Evolutionary conservation across 2,797 vertebrate genomes (phyloP), one percentile per base, ranked within the genome.

Genomic region (Amblyraja radiata): DNA sequence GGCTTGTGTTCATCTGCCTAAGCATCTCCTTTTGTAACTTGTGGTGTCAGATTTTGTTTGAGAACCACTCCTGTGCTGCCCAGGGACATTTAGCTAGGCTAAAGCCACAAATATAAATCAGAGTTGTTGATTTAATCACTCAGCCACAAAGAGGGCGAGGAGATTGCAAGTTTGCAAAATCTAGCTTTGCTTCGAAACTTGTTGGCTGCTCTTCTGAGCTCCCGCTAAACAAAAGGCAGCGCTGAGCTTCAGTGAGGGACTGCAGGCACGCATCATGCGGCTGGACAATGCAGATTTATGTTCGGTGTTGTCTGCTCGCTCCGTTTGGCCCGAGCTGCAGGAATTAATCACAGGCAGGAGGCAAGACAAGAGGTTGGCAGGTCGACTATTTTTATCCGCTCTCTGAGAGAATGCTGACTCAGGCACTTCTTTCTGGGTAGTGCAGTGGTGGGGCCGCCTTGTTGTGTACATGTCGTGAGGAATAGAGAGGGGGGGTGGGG

Each of bases 271-370:
- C 65, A 36, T 88, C 84, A 68, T 14, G 68, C 65, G 61, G 36
- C 61, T 68, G 61, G n/a, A 88, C 84, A 88, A 88, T 61, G 84
- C 61, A 68, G 84, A 36, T 88, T 88, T 88, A 63, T 88, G 63
- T 88, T 88, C 63, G 68, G n/a, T 32, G 63, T 88, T 32, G n/a
- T 88, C 63, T 63, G n/a, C n/a, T 36, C 6, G 61, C 63, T 88
- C 68, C 36, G 61, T 68, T 88, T 88, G 84, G 84, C 61, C n/a
- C 7, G 16, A 88, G n/a, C 21, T 63, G n/a, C 63, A 65, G 46
- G 84, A 65, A 36, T 68, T 88, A 88, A 88, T 88, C 84, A 68
- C 63, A 16, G 68, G 10, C 63, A 16, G 21, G 84, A 88, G 84
- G 84, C 84, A 88, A 63, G 78, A 68, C 61, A 88, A 88, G 46